Evolutionary conservation across 2,113 vertebrate genomes (phyloP), one percentile per base, ranked within the genome.

Genomic region (Canis aureus): DNA sequence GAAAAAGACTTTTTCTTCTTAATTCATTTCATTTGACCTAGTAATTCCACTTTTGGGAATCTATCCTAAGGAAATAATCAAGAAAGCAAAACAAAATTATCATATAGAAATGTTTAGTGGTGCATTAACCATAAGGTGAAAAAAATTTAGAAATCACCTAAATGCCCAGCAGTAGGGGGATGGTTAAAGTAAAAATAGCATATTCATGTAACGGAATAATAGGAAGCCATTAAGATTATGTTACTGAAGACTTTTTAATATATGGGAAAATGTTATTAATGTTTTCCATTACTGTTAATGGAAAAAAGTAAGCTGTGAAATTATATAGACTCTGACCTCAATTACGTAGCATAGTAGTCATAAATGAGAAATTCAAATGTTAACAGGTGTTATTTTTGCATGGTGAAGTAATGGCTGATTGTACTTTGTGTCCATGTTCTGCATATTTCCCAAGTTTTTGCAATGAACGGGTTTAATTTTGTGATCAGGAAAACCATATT

Each of bases 81-180:
- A 93, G 57, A 93, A 96, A 89, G 51, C 55, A 88, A 60, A 95
- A 76, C 32, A 96, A 86, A 94, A 59, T 80, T 86, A 88, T 73
- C 51, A 79, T 51, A 59, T n/a, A 59, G 23, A 91, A 97, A 95
- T 85, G 17, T 64, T 81, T 82, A 88, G 22, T 29, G 82, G 43
- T n/a, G 6, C 38, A 93, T 73, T 76, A 84, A 60, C 94, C 32
- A 81, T 86, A 71, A 92, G 6, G 89, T 59, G 23, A 90, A 96
- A 69, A 91, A 91, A 59, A 22, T 69, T 35, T 53, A 93, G n/a
- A 91, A 81, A 89, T 79, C 29, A 35, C 62, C 32, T 69, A 82
- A 64, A 55, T 71, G 57, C 16, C 10, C 20, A 85, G 67, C 1
- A 78, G 51, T n/a, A 89, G 74, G 17, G 27, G 43, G 59, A 22